These are phyloP conservation scores for Mythimna loreyi DNA, from an alignment of 2,888 invertebrate species.

Conservation along the genomic window DNA sequence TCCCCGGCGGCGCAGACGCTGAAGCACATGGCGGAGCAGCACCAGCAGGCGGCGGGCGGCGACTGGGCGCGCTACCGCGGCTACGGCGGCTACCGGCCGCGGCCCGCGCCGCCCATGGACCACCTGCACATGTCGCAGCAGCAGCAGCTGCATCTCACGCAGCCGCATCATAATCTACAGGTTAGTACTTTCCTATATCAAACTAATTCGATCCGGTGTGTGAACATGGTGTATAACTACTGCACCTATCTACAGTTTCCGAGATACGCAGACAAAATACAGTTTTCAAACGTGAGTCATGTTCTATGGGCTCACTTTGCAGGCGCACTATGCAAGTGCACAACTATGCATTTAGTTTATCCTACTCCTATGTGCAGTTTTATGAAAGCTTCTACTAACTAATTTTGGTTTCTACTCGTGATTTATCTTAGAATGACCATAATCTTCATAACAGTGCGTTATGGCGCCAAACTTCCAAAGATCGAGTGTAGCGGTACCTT, in stretches of 20 bases:
- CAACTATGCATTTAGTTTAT: not conserved
- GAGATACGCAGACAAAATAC: not conserved
- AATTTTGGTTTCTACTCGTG: not conserved
- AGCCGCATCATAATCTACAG: slow-evolving; percentile 95
- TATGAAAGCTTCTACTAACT: not conserved
- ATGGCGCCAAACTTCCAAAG: slow-evolving; percentile 43
- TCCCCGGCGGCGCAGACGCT: slow-evolving; percentile 98
- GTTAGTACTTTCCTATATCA: slow-evolving; percentile 83
- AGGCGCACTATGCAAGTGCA: not conserved
- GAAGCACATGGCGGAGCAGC: slow-evolving; percentile 99
- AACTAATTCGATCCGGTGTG: not conserved
- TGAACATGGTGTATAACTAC: not conserved
- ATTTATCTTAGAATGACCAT: not conserved
- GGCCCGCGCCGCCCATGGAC: slow-evolving; percentile 83
- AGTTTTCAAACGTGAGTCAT: not conserved
- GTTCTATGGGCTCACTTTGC: not conserved
- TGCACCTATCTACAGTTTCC: not conserved
- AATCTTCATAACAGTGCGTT: slow-evolving; percentile 5
- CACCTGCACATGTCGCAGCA: slow-evolving; percentile 96
- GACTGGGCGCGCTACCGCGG: slow-evolving; percentile 90
- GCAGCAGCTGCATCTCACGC: slow-evolving; percentile 96
- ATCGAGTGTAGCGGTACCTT: slow-evolving; percentile 17
- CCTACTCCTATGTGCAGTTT: not conserved
- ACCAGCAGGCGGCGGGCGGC: slow-evolving; percentile 94
- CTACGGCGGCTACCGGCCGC: slow-evolving; percentile 89